Evolutionary conservation across 1,140 invertebrate species (phyloP).

Genomic region (Drosophila athabasca): DNA sequence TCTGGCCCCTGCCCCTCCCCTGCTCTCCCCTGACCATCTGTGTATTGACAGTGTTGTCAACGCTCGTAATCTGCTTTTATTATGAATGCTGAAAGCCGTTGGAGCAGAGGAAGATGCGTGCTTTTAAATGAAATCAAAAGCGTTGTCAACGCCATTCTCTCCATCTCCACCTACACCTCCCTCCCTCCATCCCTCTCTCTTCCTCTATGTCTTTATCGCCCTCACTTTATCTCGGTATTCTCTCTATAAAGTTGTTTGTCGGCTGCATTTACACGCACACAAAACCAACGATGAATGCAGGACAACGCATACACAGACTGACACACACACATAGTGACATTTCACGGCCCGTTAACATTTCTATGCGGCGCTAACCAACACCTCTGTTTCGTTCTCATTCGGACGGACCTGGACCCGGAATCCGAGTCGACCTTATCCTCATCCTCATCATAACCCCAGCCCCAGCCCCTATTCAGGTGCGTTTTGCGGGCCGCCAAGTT

Average conservation of each 20-base stretch:
- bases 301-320: background rate
- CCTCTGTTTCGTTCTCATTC: constrained; percentile 22
- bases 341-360: constrained; percentile 58
- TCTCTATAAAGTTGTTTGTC: constrained; percentile 67
- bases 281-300: constrained; percentile 23
- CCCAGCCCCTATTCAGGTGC: constrained; percentile 46
- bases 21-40: background rate
- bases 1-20: background rate
- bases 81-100: constrained; percentile 50
- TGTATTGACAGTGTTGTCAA: constrained; percentile 77
- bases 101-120: constrained; percentile 57
- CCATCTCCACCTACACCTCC: constrained; percentile 6
- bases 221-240: constrained; percentile 9
- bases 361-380: constrained; percentile 69
- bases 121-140: constrained; percentile 72
- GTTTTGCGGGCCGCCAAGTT: constrained; percentile 67
- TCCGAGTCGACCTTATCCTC: background rate
- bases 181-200: too few species aligned
- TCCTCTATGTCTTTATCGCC: too few species aligned
- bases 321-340: constrained; percentile 5
- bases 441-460: background rate
- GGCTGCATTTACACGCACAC: constrained; percentile 57
- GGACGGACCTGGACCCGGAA: too few species aligned
- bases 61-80: constrained; percentile 75
- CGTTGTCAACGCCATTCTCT: constrained; percentile 30